A percentile compares a stretch with the other conserved stretches of the same genome.
phyloP scores from a whole-genome alignment of 2,797 vertebrate genomes.

The Masticophis lateralis region DNA sequence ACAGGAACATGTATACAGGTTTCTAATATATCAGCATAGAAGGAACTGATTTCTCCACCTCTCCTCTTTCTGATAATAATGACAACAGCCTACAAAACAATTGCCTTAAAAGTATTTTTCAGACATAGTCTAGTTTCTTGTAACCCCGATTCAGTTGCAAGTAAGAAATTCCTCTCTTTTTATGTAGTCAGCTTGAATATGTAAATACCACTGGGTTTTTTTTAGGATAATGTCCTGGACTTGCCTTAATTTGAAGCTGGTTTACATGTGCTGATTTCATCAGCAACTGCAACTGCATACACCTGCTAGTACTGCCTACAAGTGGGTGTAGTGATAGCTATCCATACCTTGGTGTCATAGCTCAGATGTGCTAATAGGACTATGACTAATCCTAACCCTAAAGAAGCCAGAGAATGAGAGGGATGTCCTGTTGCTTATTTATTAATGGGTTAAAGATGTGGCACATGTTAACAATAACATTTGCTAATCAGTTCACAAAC shows the following conservation, averaged over 20 bases:
- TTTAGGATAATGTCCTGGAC: neutral
- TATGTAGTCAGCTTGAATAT: neutral
- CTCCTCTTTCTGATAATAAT: neutral
- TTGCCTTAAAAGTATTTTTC: neutral
- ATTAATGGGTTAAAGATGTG: neutral
- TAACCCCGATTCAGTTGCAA: neutral
- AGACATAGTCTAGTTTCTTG: neutral
- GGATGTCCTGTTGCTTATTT: neutral
- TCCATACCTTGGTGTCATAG: neutral
- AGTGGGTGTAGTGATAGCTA: neutral
- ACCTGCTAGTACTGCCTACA: neutral
- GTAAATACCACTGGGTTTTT: neutral
- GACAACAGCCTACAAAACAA: neutral
- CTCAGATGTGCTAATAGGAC: neutral
- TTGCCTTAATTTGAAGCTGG: neutral
- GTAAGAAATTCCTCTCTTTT: neutral
- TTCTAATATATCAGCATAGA: neutral
- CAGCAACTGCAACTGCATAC: neutral
- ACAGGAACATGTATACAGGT: neutral
- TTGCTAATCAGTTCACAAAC: neutral
- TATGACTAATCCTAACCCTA: neutral
- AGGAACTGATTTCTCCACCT: neutral
- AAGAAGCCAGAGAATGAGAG: neutral
- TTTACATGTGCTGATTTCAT: neutral
- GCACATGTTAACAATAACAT: neutral